These are phyloP conservation scores for Psammodynastes pulverulentus DNA, from an alignment of 2,113 vertebrate genomes.

Conservation along the genomic window DNA sequence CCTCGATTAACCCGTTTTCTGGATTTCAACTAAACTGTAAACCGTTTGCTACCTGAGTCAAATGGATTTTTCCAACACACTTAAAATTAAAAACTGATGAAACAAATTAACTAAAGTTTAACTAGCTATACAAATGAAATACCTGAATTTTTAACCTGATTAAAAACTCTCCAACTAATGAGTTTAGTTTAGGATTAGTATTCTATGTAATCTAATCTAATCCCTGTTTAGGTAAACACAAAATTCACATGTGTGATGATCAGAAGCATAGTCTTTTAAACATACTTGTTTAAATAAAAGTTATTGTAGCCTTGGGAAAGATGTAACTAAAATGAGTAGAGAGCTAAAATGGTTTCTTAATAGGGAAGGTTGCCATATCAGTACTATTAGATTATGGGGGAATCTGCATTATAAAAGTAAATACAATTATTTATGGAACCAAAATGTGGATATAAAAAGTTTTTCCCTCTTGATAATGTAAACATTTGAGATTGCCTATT, in stretches of 20 bases:
- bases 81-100: background rate
- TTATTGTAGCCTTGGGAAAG: background rate
- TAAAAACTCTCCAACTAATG: background rate
- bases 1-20: background rate
- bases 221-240: background rate
- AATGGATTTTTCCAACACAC: background rate
- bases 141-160: background rate
- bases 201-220: background rate
- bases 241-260: background rate
- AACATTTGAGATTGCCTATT: background rate
- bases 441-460: background rate
- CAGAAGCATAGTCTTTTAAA: background rate
- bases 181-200: background rate
- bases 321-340: background rate
- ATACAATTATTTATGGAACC: background rate
- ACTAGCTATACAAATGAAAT: background rate
- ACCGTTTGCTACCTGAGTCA: background rate
- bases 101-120: background rate
- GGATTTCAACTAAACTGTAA: background rate
- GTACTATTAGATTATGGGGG: background rate
- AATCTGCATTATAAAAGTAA: background rate
- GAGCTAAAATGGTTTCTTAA: background rate
- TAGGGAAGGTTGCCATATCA: background rate
- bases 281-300: background rate
- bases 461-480: background rate